Evolutionary conservation across 2,113 vertebrate species (phyloP), one percentile per base, ranked within the genome.

Genomic region (Bolborhynchus lineola): DNA sequence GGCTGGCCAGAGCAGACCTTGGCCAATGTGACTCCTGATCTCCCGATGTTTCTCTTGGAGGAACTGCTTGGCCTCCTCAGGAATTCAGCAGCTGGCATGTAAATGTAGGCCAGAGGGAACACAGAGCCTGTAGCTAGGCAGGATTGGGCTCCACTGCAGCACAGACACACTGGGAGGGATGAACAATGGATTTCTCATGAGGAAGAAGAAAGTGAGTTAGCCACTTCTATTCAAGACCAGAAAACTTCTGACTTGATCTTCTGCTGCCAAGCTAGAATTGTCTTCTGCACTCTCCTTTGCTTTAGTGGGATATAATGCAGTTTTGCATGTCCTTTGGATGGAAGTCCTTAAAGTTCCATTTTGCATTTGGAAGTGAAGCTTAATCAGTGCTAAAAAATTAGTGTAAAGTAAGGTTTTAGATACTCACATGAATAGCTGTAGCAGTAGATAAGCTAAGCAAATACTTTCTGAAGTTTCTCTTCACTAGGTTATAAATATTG

Each of bases 91-190:
- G 6, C 28, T 29, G 31, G 13, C 2, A 0, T 7, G 21, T 28
- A 26, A 7, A 49, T 5, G 24, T 50, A 17, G 68, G 31, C 11
- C 8, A 10, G 26, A 20, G 62, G 37, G 25, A 46, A 7, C 39
- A 39, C 19, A 18, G 52, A n/a, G 11, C 33, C 52, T 62, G 89
- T 20, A 21, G 35, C n/a, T 44, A 8, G 74, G 4, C 74, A 44
- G 65, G 49, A 24, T 50, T 2, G 1, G 23, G 72, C 42, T 57
- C 42, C 13, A 2, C 59, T 20, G 49, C 41, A 33, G 42, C 39
- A 39, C 1, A 2, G 42, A 3, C 15, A 11, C 6, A 23, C 23
- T 1, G 1, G 21, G 68, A 35, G 25, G 28, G 12, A 11, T 31
- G n/a, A 33, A 31, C 29, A 19, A 1, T 11, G 28, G 29, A 16